These are phyloP conservation scores for Napeogenes sylphis DNA, from an alignment of 2,888 invertebrate species.

Conservation along the genomic window DNA sequence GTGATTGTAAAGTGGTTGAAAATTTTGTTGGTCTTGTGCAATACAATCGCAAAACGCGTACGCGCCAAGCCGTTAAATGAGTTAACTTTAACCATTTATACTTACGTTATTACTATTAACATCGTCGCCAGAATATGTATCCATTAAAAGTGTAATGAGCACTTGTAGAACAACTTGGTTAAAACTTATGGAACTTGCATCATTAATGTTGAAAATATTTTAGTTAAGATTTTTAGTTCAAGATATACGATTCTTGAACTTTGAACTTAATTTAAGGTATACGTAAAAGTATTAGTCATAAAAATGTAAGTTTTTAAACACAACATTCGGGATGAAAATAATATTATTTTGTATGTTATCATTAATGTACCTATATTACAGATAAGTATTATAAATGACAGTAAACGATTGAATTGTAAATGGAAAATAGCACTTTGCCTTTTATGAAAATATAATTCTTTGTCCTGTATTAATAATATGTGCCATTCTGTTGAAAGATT, in stretches of 20 bases:
- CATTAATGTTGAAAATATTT: conserved; percentile 7
- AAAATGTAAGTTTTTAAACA: not conserved
- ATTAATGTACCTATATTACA: no score
- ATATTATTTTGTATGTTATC: no score
- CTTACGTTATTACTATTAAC: conserved; percentile 70
- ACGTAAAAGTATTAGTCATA: not conserved
- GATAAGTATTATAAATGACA: no score
- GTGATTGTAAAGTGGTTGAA: conserved; percentile 60
- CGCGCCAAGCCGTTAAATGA: conserved; percentile 53
- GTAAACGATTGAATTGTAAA: no score
- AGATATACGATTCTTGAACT: not conserved
- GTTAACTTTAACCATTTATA: conserved; percentile 72
- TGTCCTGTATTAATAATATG: conserved; percentile 13
- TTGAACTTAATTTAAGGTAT: conserved; percentile 3
- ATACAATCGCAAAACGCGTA: conserved; percentile 21
- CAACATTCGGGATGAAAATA: no score
- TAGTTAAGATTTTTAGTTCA: conserved; percentile 4
- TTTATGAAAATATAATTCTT: conserved; percentile 7
- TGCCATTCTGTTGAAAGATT: conserved; percentile 8
- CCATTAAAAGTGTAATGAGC: conserved; percentile 46
- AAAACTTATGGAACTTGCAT: conserved; percentile 10
- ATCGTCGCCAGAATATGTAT: conserved; percentile 61
- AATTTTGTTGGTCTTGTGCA: conserved; percentile 45
- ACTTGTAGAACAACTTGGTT: conserved; percentile 22
- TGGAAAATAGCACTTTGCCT: not conserved